These are phyloP conservation scores for Eurois occulta DNA, from an alignment of 2,888 invertebrate species.

Conservation along the genomic window DNA sequence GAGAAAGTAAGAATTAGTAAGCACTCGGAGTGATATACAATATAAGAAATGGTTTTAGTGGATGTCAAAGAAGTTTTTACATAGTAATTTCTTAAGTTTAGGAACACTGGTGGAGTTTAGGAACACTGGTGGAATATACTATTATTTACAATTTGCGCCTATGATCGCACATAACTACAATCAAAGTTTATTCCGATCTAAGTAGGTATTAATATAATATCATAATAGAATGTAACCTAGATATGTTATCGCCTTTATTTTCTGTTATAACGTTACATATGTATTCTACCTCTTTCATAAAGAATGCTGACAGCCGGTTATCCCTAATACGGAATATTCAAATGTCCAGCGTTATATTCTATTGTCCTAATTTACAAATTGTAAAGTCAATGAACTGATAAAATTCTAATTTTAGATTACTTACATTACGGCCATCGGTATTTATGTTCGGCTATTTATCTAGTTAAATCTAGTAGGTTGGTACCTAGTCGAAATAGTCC, in stretches of 20 bases:
- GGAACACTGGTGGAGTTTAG: too few relatives aligned
- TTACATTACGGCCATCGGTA: neutral
- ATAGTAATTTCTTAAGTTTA: too few relatives aligned
- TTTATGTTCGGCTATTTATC: neutral
- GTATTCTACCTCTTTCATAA: neutral
- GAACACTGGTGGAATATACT: too few relatives aligned
- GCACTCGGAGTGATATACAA: too few relatives aligned
- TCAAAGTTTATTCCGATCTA: neutral
- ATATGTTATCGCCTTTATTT: neutral
- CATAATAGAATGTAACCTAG: too few relatives aligned
- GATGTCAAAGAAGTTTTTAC: too few relatives aligned
- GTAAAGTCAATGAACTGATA: conserved; percentile 54
- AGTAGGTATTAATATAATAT: too few relatives aligned
- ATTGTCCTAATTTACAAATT: conserved; percentile 25
- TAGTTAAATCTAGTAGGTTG: conserved; percentile 3
- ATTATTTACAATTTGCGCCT: neutral
- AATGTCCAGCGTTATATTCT: neutral
- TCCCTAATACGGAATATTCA: neutral
- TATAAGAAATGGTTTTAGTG: too few relatives aligned
- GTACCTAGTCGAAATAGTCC: neutral
- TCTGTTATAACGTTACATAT: neutral
- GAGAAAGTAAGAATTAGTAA: too few relatives aligned
- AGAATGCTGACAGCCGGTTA: neutral
- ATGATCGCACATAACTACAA: neutral
- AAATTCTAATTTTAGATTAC: conserved; percentile 14